Evolutionary conservation across 1,140 invertebrate species (phyloP).

Genomic region (Chironomus striatipennis): DNA sequence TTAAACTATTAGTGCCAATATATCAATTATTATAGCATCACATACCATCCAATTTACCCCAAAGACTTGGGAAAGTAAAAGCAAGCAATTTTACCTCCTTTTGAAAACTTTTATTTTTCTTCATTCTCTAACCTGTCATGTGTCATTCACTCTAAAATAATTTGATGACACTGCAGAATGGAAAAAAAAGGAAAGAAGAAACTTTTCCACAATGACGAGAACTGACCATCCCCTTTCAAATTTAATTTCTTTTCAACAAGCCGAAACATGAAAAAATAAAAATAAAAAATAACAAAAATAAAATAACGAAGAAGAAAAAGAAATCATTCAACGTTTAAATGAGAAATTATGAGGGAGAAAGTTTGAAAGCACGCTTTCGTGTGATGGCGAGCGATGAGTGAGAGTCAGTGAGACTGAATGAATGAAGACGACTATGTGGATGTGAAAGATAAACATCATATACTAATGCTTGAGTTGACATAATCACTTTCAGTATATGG

Average conservation of each 20-base stretch:
- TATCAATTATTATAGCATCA: too few relatives aligned
- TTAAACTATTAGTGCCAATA: too few relatives aligned
- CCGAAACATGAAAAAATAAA: background rate
- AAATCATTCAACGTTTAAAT: background rate
- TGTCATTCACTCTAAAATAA: too few relatives aligned
- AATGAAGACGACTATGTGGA: background rate
- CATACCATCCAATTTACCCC: too few relatives aligned
- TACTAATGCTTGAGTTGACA: background rate
- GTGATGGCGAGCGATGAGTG: background rate
- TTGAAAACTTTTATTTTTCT: too few relatives aligned
- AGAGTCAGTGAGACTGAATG: background rate
- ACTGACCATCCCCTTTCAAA: background rate
- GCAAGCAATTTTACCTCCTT: too few relatives aligned
- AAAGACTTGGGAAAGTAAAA: too few relatives aligned
- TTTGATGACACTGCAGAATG: too few relatives aligned
- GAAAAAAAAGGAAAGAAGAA: too few relatives aligned
- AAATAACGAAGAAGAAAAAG: background rate
- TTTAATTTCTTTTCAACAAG: slow-evolving; percentile 9
- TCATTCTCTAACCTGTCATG: too few relatives aligned
- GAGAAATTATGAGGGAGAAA: background rate
- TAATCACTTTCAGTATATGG: background rate
- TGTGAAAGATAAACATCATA: slow-evolving; percentile 2
- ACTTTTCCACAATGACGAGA: background rate
- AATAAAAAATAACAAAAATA: too few relatives aligned
- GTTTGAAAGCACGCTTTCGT: background rate